Evolutionary conservation across 2,888 invertebrate genomes (phyloP).

Genomic region (Heliconius erato): DNA sequence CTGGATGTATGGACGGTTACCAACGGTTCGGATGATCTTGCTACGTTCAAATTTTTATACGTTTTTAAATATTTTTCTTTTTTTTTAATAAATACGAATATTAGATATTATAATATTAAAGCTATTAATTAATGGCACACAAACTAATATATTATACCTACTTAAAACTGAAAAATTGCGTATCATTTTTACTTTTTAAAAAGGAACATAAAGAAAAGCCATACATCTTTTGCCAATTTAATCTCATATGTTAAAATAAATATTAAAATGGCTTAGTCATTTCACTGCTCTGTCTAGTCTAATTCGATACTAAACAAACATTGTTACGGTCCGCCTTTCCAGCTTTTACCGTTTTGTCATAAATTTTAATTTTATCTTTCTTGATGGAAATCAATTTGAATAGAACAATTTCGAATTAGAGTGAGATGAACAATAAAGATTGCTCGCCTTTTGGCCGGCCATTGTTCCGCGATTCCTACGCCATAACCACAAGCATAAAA

Average conservation of each 20-base stretch:
- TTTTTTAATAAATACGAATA: neutral
- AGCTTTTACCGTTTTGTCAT: slow-evolving; percentile 75
- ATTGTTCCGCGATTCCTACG: slow-evolving; percentile 77
- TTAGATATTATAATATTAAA: neutral
- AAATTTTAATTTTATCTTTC: slow-evolving; percentile 74
- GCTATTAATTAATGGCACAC: neutral
- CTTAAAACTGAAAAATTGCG: neutral
- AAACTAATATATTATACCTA: neutral
- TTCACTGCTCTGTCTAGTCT: slow-evolving; percentile 62
- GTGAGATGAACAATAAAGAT: slow-evolving; percentile 72
- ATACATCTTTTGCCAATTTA: slow-evolving; percentile 56
- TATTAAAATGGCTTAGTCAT: slow-evolving; percentile 63
- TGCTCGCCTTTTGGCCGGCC: slow-evolving; percentile 68
- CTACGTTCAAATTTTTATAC: neutral
- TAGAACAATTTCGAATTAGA: slow-evolving; percentile 73
- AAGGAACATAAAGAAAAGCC: neutral
- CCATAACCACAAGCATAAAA: slow-evolving; percentile 61
- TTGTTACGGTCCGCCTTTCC: slow-evolving; percentile 67
- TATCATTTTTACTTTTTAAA: neutral
- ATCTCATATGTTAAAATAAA: slow-evolving; percentile 55
- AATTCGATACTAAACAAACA: slow-evolving; percentile 76
- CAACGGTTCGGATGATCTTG: neutral
- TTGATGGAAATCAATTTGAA: slow-evolving; percentile 75
- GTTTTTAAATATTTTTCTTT: neutral
- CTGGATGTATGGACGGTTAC: neutral